Percentiles rank a stretch among this genome's conserved stretches.
phyloP scores from a whole-genome alignment of 2,888 invertebrate genomes.

The Morpho achilles region DNA sequence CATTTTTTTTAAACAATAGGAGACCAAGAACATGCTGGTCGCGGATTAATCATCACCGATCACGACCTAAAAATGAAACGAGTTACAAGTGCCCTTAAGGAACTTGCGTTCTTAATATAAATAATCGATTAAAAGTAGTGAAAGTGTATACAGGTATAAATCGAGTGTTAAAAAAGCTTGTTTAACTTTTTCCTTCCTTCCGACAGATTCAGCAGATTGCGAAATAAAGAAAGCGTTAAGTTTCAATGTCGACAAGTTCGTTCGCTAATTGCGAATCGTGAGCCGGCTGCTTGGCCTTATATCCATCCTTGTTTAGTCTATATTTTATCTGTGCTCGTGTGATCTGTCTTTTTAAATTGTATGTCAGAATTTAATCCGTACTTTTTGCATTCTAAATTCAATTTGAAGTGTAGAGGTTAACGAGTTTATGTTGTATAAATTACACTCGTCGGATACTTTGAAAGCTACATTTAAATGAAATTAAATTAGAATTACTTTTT shows the following conservation, averaged over 20 bases:
- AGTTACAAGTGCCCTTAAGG: too few species aligned
- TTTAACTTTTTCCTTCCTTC: constrained; percentile 5
- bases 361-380: constrained; percentile 10
- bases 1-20: too few species aligned
- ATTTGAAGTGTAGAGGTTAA: neutral
- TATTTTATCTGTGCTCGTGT: constrained; percentile 13
- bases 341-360: constrained; percentile 16
- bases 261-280: constrained; percentile 15
- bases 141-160: too few species aligned
- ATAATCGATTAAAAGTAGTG: too few species aligned
- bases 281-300: constrained; percentile 15
- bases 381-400: neutral
- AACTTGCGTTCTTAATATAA: too few species aligned
- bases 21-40: too few species aligned
- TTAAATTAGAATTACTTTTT: too few species aligned
- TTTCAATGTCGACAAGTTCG: constrained; percentile 14
- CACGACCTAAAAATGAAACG: too few species aligned
- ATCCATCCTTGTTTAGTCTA: constrained; percentile 15
- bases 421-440: neutral
- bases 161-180: neutral
- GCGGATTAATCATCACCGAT: too few species aligned
- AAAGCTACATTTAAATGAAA: too few species aligned
- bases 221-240: constrained; percentile 14
- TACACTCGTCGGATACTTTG: too few species aligned
- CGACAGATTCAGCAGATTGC: constrained; percentile 4